phyloP scores from a whole-genome alignment of 2,113 vertebrate genomes.

The Cochlearius cochlearius region DNA sequence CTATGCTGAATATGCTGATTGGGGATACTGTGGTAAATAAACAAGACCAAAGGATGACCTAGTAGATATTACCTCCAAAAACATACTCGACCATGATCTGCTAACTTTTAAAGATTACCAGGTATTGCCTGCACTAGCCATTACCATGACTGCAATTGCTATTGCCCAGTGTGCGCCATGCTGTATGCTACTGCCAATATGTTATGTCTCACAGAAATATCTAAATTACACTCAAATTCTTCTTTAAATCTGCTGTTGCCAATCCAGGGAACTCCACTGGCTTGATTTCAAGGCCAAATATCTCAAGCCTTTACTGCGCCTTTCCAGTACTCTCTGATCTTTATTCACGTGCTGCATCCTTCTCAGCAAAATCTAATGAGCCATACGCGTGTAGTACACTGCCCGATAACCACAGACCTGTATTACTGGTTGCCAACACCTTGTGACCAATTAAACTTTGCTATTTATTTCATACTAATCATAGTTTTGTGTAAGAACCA shows the following conservation, averaged over 20 bases:
- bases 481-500: background rate
- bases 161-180: fast-evolving
- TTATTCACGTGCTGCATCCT: background rate
- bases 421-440: background rate
- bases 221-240: background rate
- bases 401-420: background rate
- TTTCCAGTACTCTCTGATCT: background rate
- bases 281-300: background rate
- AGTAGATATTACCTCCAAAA: background rate
- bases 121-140: background rate
- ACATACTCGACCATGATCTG: fast-evolving
- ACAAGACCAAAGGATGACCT: background rate
- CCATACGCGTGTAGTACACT: fast-evolving
- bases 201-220: background rate
- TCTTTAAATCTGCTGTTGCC: background rate
- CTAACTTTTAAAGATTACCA: background rate
- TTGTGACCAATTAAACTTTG: background rate
- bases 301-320: background rate
- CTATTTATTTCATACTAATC: background rate
- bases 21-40: background rate
- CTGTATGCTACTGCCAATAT: fast-evolving
- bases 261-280: background rate
- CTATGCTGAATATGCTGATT: background rate
- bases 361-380: background rate
- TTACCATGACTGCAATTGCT: background rate